Evolutionary conservation across 2,888 invertebrate genomes (phyloP).

Genomic region (Euplagia quadripunctaria): DNA sequence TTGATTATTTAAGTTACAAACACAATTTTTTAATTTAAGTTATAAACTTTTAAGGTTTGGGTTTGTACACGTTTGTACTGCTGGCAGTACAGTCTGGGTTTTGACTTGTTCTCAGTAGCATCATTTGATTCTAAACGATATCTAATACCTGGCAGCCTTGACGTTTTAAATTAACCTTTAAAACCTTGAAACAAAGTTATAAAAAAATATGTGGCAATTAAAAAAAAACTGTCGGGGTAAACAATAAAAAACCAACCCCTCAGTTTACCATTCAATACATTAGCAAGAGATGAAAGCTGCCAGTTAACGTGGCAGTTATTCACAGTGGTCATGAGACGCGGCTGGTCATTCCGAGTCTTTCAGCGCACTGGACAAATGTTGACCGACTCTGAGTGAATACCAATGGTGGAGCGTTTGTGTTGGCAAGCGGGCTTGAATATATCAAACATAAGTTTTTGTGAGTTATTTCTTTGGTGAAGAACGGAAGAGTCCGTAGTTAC

Average conservation of each 20-base stretch:
- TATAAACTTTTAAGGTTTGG: too few relatives aligned
- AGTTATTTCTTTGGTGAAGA: neutral
- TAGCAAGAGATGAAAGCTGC: slow-evolving; percentile 9
- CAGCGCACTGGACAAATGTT: slow-evolving; percentile 73
- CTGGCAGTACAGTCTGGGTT: too few relatives aligned
- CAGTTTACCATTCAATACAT: slow-evolving; percentile 13
- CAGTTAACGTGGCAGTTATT: slow-evolving; percentile 18
- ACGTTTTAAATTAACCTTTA: neutral
- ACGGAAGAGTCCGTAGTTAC: too few relatives aligned
- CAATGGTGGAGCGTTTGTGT: slow-evolving; percentile 60
- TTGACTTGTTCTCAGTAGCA: too few relatives aligned
- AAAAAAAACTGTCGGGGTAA: too few relatives aligned
- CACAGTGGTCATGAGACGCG: slow-evolving; percentile 54
- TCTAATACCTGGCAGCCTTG: too few relatives aligned
- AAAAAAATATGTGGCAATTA: too few relatives aligned
- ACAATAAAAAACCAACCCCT: neutral
- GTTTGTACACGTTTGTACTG: too few relatives aligned
- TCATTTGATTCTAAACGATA: too few relatives aligned
- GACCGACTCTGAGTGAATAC: slow-evolving; percentile 72
- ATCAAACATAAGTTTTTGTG: neutral
- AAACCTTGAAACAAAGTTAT: neutral
- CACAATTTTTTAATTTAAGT: too few relatives aligned
- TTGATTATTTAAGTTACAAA: too few relatives aligned
- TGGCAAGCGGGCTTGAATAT: slow-evolving; percentile 32
- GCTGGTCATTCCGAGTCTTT: slow-evolving; percentile 72